Base-by-base conservation (phyloP, 2,888 invertebrate species). In the Tipula unca region DNA sequence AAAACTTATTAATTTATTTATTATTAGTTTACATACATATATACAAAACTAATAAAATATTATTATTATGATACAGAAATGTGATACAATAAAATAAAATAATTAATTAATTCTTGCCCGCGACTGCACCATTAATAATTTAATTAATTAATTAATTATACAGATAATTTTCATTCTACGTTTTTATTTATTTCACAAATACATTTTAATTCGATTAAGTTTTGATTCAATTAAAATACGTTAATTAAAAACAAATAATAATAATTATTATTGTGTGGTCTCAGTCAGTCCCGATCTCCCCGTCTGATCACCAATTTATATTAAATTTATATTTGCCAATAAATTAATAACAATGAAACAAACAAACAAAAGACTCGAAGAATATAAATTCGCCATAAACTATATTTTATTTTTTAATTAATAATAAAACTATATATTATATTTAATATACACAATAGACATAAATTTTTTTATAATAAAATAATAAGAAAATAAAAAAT, bases 311-410 rank as follows among this genome's bases (percentile, higher is more conserved):
- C 25, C n/a, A n/a, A n/a, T n/a, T n/a, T 25, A 20, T 25, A 69
- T 69, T 69, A 69, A 69, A 69, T 69, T 69, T 69, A 25, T 69
- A 69, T 69, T 69, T 69, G 69, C 69, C 69, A 69, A 69, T n/a
- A 14, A 17, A 48, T 48, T 48, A 48, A n/a, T 69, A 54, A n/a
- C 13, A 69, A 6, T 48, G 5, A 17, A 69, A 10, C 69, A 69
- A 48, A n/a, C n/a, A n/a, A 13, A 39, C 17, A 54, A 69, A 69
- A 69, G 69, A 69, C 69, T 69, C 69, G 25, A 69, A 69, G 25
- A 69, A 69, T 69, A 10, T 69, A 48, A 48, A 48, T n/a, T 48
- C 17, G 48, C 48, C 48, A 48, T 48, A 48, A 48, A 48, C 48
- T 48, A 48, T 48, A 25, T 69, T 69, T 69, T 25, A 69, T 69